Evolutionary conservation across 2,888 invertebrate species (phyloP).

Genomic region (Dasypogon diadema): DNA sequence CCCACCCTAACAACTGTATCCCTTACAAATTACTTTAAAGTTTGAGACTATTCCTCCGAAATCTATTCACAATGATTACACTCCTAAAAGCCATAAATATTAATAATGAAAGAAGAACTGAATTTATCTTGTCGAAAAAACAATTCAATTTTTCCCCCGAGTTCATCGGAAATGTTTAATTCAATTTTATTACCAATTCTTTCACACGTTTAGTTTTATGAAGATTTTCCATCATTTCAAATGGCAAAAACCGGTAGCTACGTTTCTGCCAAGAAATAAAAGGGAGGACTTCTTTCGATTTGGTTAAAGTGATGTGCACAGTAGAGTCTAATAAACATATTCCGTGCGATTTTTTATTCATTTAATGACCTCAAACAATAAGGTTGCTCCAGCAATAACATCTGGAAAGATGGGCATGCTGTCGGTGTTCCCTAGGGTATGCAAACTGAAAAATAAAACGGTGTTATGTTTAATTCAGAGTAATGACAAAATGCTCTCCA

Average conservation of each 20-base stretch:
- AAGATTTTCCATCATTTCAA: constrained; percentile 56
- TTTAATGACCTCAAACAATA: constrained; percentile 56
- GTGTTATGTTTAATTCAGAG: constrained; percentile 55
- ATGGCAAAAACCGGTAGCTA: constrained; percentile 14
- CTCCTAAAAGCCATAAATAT: constrained; percentile 46
- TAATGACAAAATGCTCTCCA: constrained; percentile 58
- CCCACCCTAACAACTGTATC: too few relatives aligned
- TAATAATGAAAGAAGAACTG: constrained; percentile 48
- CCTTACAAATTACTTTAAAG: too few relatives aligned
- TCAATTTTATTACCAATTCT: constrained; percentile 54
- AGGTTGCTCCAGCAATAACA: constrained; percentile 52
- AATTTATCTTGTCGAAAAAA: constrained; percentile 47
- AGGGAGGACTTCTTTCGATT: not conserved
- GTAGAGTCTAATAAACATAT: constrained; percentile 51
- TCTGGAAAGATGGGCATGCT: constrained; percentile 44
- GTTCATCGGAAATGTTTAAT: constrained; percentile 56
- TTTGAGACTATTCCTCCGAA: too few relatives aligned
- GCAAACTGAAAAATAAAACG: constrained; percentile 54
- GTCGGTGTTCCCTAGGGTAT: constrained; percentile 23
- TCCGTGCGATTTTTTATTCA: constrained; percentile 55
- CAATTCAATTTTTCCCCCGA: constrained; percentile 54
- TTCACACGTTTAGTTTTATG: constrained; percentile 54
- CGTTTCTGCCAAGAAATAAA: constrained; percentile 3
- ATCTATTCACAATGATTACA: too few relatives aligned
- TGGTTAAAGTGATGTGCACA: constrained; percentile 22